Evolutionary conservation across 2,113 vertebrate species (phyloP).

Genomic region (Fregata magnificens): DNA sequence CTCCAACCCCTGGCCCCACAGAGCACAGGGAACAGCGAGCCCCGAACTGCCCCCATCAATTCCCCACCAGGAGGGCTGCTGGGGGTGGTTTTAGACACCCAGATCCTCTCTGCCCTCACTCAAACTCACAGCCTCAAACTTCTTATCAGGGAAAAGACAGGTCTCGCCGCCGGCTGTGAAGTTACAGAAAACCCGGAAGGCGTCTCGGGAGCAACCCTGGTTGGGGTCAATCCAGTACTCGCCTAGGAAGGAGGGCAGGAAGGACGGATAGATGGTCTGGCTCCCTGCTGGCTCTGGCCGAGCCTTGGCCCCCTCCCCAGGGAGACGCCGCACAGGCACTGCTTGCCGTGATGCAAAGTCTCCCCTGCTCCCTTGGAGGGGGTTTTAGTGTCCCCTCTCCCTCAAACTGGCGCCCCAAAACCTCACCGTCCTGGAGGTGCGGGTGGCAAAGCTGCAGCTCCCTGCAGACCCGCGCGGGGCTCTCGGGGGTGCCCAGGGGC

Average conservation of each 20-base stretch:
- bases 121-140: slow-evolving; percentile 80
- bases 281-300: background rate
- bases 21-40: background rate
- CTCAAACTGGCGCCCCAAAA: background rate
- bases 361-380: accelerated
- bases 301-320: background rate
- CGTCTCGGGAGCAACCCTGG: slow-evolving; percentile 87
- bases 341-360: background rate
- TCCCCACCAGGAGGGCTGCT: background rate
- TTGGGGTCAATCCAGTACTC: slow-evolving; percentile 97
- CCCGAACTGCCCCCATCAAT: background rate
- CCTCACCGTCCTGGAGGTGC: slow-evolving; percentile 81
- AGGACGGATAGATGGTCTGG: background rate
- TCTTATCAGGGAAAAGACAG: slow-evolving; percentile 88
- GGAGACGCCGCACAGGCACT: accelerated
- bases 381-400: background rate
- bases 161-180: slow-evolving; percentile 91
- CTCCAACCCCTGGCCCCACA: background rate
- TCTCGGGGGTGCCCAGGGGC: slow-evolving; percentile 84
- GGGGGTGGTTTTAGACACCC: too few species aligned
- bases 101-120: too few species aligned
- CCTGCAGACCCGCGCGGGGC: slow-evolving; percentile 85
- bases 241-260: slow-evolving; percentile 67
- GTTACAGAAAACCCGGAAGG: slow-evolving; percentile 91
- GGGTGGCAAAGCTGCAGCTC: slow-evolving; percentile 87